Conservation (phyloP, 2,797 vertebrate species). For the Poecilia gillii region DNA sequence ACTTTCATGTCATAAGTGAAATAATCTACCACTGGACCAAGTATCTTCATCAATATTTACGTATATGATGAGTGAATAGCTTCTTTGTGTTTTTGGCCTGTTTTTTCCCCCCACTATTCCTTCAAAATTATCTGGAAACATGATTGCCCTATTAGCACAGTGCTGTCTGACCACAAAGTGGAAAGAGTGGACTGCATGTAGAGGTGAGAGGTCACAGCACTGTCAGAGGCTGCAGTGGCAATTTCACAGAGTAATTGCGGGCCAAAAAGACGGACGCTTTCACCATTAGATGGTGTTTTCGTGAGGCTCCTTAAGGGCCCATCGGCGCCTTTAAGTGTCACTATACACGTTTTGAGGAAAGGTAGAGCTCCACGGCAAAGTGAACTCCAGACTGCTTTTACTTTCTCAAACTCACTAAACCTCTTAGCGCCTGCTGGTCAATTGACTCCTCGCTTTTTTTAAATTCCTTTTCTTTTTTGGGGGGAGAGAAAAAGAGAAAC, state of each 20-base stretch:
- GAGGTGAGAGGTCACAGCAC: slow-evolving; percentile 47
- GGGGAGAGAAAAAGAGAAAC: neutral
- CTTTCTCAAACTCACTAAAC: slow-evolving; percentile 49
- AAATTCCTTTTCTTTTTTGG: no score
- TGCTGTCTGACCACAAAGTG: slow-evolving; percentile 20
- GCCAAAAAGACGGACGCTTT: slow-evolving; percentile 43
- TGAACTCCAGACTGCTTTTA: slow-evolving; percentile 45
- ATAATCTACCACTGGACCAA: no score
- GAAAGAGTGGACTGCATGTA: slow-evolving; percentile 35
- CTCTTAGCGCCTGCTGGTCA: slow-evolving; percentile 36
- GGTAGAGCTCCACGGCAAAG: slow-evolving; percentile 42
- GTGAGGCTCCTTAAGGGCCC: slow-evolving; percentile 24
- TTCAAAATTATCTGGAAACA: slow-evolving; percentile 12
- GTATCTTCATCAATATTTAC: slow-evolving; percentile 12
- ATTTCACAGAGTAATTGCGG: slow-evolving; percentile 42
- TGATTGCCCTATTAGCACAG: neutral
- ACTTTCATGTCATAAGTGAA: no score
- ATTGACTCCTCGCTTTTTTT: slow-evolving; percentile 45
- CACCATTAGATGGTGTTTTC: slow-evolving; percentile 49
- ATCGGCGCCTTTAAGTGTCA: slow-evolving; percentile 49
- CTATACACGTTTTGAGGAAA: slow-evolving; percentile 37
- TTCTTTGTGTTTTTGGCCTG: slow-evolving; percentile 20
- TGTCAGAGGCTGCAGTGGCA: slow-evolving; percentile 29
- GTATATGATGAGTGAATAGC: slow-evolving; percentile 34
- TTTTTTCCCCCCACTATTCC: neutral